Conservation (phyloP, 1,140 invertebrate species). For the Lucilia cuprina region DNA sequence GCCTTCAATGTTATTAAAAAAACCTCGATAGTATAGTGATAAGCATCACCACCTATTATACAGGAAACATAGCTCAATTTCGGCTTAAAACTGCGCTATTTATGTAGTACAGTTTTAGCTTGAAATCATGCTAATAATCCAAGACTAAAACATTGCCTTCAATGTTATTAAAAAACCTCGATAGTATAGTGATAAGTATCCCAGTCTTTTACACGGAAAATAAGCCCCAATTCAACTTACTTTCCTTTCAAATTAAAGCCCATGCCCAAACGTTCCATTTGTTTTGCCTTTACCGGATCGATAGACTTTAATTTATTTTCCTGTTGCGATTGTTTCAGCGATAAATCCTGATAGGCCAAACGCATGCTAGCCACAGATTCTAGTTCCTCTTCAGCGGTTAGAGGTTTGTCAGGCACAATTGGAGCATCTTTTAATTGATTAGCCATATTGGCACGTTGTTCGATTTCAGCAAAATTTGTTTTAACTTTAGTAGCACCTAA, state of each 20-base stretch:
- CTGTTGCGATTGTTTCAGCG: conserved; percentile 77
- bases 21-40: no score
- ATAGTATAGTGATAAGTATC: no score
- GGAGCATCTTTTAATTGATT: conserved; percentile 71
- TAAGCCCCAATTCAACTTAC: conserved; percentile 19
- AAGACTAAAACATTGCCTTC: no score
- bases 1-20: no score
- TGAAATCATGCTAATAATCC: no score
- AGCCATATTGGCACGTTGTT: conserved; percentile 83
- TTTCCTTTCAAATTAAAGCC: conserved; percentile 62
- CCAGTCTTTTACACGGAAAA: no score
- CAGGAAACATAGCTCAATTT: no score
- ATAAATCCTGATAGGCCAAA: conserved; percentile 88
- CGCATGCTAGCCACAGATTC: conserved; percentile 78
- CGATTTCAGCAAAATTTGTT: conserved; percentile 95
- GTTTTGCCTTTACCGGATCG: conserved; percentile 88
- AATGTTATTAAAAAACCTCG: no score
- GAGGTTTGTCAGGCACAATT: conserved; percentile 55
- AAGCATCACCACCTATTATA: no score
- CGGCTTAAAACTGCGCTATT: no score
- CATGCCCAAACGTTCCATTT: conserved; percentile 94
- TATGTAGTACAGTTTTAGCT: no score
- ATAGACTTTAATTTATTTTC: conserved; percentile 77
- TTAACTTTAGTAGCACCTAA: conserved; percentile 97
- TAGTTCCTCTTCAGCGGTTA: conserved; percentile 64